phyloP scores from a whole-genome alignment of 1,140 invertebrate genomes.

The Diploscapter pachys region DNA sequence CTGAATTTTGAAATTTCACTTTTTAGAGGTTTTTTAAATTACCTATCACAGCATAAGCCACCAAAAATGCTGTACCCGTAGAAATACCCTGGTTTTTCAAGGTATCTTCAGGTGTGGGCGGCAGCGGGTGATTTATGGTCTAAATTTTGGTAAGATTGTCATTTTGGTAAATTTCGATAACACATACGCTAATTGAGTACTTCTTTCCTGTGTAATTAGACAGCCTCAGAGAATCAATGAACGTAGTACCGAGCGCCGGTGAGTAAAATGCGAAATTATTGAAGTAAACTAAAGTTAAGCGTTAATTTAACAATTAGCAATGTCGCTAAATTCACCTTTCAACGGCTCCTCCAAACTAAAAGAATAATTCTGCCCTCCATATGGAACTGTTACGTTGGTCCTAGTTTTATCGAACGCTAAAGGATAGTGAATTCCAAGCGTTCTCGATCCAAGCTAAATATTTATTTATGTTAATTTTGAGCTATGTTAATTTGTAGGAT shows the following conservation, averaged over 20 bases:
- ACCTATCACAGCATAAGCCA: conserved; percentile 25
- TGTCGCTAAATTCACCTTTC: too few relatives aligned
- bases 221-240: conserved; percentile 26
- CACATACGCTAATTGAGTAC: conserved; percentile 3
- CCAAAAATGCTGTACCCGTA: conserved; percentile 20
- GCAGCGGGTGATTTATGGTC: conserved; percentile 38
- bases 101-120: conserved; percentile 27
- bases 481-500: neutral
- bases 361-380: too few relatives aligned
- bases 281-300: conserved; percentile 24
- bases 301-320: too few relatives aligned
- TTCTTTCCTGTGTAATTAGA: neutral
- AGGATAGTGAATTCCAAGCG: conserved; percentile 29
- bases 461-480: neutral
- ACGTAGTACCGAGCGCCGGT: conserved; percentile 21
- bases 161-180: neutral
- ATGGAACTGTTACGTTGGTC: neutral
- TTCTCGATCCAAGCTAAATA: conserved; percentile 12
- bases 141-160: conserved; percentile 3
- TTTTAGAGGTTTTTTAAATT: neutral
- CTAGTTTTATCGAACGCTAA: conserved; percentile 8
- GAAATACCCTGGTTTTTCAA: conserved; percentile 24
- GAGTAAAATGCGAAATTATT: conserved; percentile 34
- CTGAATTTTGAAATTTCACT: conserved; percentile 12
- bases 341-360: too few relatives aligned